Evolutionary conservation across 2,797 vertebrate genomes (phyloP), one percentile per base, ranked within the genome.

Genomic region (Esox lucius): DNA sequence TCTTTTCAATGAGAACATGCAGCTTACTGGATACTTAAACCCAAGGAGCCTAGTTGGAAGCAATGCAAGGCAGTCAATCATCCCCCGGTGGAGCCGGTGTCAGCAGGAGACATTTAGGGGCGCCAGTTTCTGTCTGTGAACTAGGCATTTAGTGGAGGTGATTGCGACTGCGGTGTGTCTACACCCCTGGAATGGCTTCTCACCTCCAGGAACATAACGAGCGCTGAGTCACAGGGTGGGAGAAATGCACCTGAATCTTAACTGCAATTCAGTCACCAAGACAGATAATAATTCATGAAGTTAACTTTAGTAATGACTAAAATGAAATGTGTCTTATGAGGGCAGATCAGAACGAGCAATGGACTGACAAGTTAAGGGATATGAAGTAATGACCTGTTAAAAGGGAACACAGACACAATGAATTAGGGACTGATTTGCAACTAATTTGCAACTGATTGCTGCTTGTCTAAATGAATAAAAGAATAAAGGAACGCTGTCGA

Each of bases 191-290:
- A 77, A 83, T 84, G 75, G 80, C 76, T 87, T 91, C 86, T 87
- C 84, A 89, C 85, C 85, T 89, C 81, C 85, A 70, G 83, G 84
- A 88, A 84, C 81, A 83, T 82, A 78, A 87, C 78, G 77, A 77
- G 66, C 67, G 75, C 81, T 87, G 86, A 86, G 78, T 90, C 86
- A 89, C 77, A 9, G 61, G 80, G 74, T 76, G 76, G 78, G 68
- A 87, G 84, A 86, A 84, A 74, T 75, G 78, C 86, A 86, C 81
- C 81, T 87, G 85, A 86, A 81, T 77, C 80, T 88, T 79, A 87
- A 85, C 80, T 84, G 81, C 75, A 67, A 87, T 87, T 86, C 70
- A 84, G 81, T 82, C 85, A 82, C 81, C 80, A 80, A 86, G 80
- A 78, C 80, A 76, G 68, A 66, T 48, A 73, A 80, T 75, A 73